Evolutionary conservation across 2,888 invertebrate genomes (phyloP), one percentile per base, ranked within the genome.

Genomic region (Chrysotoxum bicinctum): DNA sequence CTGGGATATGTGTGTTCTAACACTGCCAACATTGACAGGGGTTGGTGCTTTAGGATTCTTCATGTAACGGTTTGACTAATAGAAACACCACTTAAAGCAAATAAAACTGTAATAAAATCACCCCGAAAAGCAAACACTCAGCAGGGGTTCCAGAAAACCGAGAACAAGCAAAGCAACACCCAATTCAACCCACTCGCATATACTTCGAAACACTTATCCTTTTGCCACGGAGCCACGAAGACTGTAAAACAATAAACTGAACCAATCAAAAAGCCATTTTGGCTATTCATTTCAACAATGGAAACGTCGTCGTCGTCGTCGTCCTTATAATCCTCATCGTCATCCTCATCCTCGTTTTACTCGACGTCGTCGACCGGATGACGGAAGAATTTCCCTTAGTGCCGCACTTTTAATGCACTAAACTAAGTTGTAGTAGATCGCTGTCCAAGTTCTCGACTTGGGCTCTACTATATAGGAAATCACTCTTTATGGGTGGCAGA

Each of bases 231-330:
- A 85, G 85, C 85, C 85, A 77, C 75, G 56, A 77, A 81, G 81
- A 85, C 85, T 85, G 80, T 78, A 87, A 87, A 87, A 87, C 87
- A 87, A 87, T 87, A 87, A 87, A 87, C 85, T 85, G 77, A 82
- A 86, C 83, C 91, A 91, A 91, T 91, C 91, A 91, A 91, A 91
- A 91, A 90, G 89, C 90, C 90, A 91, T 91, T 91, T 91, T 89
- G 90, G 89, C 89, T 90, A 90, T 91, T 88, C 90, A 90, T 90
- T 90, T 89, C 89, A 90, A 89, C 89, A 90, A 90, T 81, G 35
- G 73, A 73, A 73, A 54, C 73, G 62, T 73, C 80, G 80, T 75
- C 50, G 52, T 45, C 50, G 54, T 56, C 74, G 45, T 60, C 64
- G 30, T 52, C 32, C 5, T 52, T 32, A n/a, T 30, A 21, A 3